Evolutionary conservation across 2,797 vertebrate species (phyloP).

Genomic region (Neoniphon sammara): DNA sequence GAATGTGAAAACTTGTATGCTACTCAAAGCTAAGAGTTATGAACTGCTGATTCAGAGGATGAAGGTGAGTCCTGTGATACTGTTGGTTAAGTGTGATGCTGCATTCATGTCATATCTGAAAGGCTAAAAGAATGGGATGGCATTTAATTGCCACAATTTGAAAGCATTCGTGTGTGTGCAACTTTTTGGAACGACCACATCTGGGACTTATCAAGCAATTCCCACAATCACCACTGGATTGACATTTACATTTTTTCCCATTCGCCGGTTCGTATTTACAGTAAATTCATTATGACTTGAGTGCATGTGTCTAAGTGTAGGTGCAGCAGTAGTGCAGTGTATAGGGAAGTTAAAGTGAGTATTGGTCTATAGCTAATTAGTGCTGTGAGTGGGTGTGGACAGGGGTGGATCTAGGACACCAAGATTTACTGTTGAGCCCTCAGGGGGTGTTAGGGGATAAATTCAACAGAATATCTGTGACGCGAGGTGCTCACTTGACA

Average conservation of each 20-base stretch:
- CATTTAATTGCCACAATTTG: slow-evolving; percentile 7
- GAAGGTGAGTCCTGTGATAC: slow-evolving; percentile 30
- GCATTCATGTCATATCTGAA: slow-evolving; percentile 52
- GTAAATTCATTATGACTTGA: slow-evolving; percentile 51
- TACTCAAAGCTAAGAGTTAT: slow-evolving; percentile 31
- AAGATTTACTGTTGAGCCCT: slow-evolving; percentile 42
- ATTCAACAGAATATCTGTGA: slow-evolving; percentile 39
- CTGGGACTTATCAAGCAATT: not conserved
- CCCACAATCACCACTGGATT: not conserved
- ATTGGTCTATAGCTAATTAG: slow-evolving; percentile 48
- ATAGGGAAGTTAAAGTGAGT: slow-evolving; percentile 8
- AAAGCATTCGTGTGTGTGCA: not conserved
- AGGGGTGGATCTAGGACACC: slow-evolving; percentile 41
- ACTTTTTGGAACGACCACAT: no score
- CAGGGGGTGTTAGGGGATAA: slow-evolving; percentile 45
- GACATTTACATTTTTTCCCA: slow-evolving; percentile 7
- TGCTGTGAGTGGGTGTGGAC: slow-evolving; percentile 35
- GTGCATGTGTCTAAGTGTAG: slow-evolving; percentile 48
- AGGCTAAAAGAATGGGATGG: slow-evolving; percentile 13
- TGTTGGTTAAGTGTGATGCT: slow-evolving; percentile 52
- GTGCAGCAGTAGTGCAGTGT: slow-evolving; percentile 27
- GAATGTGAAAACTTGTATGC: slow-evolving; percentile 48
- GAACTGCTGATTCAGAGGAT: slow-evolving; percentile 55
- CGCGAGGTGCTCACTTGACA: slow-evolving; percentile 24
- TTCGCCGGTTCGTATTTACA: slow-evolving; percentile 55